Base-by-base conservation (phyloP, 2,113 vertebrate species). In the Phaethornis superciliosus region DNA sequence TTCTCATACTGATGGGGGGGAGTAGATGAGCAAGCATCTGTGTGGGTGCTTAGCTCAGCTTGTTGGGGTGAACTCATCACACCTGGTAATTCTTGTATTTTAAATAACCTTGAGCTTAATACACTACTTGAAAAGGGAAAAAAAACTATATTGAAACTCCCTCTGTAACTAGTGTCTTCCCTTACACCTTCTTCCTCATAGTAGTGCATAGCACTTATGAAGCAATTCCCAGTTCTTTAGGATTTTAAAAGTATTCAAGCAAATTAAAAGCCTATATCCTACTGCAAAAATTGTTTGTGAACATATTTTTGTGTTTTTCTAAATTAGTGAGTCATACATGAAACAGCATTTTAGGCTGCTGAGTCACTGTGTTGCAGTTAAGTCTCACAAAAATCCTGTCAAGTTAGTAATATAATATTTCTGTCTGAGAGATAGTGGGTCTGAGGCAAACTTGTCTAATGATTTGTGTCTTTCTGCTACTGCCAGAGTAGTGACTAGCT, bases 1-100 rank as follows among this genome's bases (percentile, higher is more conserved):
- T 10, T n/a, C 16, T 3, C 4, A 1, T 32, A 20, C 8, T 1
- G 5, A 10, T 44, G 19, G 11, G 30, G 4, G 8, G 4, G 47
- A 46, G 44, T 16, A 18, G 47, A 49, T 42, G 19, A 65, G 42
- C 16, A 49, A 64, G 37, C 1, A 10, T 12, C n/a, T 79, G 20
- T 70, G 23, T 26, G 42, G 19, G 15, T 55, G 14, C 33, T 64
- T 18, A 40, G 13, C 28, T 81, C 47, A 49, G 15, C 32, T 84
- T 33, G 7, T 21, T 78, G 35, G 5, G 16, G 24, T 79, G 33
- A 80, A n/a, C 18, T 10, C 24, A 37, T 16, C 5, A 30, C 26
- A 55, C 22, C 7, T 0, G 0, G 17, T 58, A 19, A 19, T 58
- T 69, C 51, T 58, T 42, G 32, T 62, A 15, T 59, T 63, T 40